Percentiles rank a stretch among this genome's conserved stretches.
phyloP scores from a whole-genome alignment of 2,888 invertebrate genomes.

The Lepidochrysops patricia region DNA sequence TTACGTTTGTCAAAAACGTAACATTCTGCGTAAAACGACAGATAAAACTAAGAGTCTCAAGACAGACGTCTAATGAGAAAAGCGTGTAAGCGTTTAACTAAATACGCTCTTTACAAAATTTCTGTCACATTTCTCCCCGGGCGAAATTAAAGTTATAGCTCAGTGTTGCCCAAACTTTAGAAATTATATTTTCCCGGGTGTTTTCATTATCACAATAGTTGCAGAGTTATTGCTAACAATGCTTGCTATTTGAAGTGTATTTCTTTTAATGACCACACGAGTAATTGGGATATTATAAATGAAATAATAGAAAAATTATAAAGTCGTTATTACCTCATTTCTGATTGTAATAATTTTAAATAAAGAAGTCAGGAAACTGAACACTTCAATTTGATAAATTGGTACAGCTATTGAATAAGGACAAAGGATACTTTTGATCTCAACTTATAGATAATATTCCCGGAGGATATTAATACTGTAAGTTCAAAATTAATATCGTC shows the following conservation, averaged over 20 bases:
- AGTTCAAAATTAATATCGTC: no score
- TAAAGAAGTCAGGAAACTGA: no score
- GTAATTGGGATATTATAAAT: no score
- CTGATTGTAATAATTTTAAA: no score
- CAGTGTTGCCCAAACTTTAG: background rate
- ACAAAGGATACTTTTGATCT: no score
- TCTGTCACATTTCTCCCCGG: constrained; percentile 36
- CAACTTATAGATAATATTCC: no score
- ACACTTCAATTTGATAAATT: no score
- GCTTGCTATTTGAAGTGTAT: background rate
- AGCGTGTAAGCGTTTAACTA: constrained; percentile 36
- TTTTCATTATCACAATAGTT: background rate
- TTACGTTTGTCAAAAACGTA: background rate
- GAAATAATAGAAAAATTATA: no score
- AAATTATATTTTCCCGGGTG: background rate
- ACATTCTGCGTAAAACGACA: constrained; percentile 29
- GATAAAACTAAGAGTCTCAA: constrained; percentile 41
- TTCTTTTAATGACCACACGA: no score
- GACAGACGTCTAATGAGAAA: constrained; percentile 45
- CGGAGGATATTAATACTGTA: no score
- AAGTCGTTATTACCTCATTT: no score
- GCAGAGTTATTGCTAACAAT: background rate
- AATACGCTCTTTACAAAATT: constrained; percentile 39
- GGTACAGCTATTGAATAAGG: no score
- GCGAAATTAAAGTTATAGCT: constrained; percentile 20